Evolutionary conservation across 2,888 invertebrate genomes (phyloP).

Genomic region (Limnephilus auricula): DNA sequence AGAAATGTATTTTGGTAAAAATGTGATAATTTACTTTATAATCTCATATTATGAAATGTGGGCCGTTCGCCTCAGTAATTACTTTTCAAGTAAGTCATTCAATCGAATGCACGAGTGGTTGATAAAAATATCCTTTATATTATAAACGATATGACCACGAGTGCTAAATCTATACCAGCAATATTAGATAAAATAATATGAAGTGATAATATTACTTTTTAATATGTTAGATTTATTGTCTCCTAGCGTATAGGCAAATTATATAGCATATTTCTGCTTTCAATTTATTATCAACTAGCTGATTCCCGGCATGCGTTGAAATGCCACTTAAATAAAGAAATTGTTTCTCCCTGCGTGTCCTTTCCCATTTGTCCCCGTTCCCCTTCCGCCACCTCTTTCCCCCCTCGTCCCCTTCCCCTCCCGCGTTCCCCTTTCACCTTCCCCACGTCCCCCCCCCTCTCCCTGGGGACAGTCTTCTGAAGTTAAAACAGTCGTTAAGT

Average conservation of each 20-base stretch:
- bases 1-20: neutral
- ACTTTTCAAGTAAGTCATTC: neutral
- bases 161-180: neutral
- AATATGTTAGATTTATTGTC: neutral
- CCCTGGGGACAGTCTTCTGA: no score
- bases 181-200: neutral
- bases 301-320: no score
- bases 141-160: neutral
- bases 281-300: neutral
- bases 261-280: neutral
- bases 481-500: no score
- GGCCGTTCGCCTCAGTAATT: neutral
- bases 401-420: no score
- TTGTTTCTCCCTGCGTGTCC: no score
- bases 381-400: no score
- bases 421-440: no score
- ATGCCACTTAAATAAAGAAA: no score
- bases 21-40: neutral
- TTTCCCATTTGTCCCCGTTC: no score
- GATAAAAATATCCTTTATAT: neutral
- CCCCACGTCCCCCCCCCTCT: no score
- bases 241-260: neutral
- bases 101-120: neutral
- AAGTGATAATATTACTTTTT: neutral
- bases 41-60: neutral